Base-by-base conservation (phyloP, 2,113 vertebrate genomes). In the Oriolus oriolus region DNA sequence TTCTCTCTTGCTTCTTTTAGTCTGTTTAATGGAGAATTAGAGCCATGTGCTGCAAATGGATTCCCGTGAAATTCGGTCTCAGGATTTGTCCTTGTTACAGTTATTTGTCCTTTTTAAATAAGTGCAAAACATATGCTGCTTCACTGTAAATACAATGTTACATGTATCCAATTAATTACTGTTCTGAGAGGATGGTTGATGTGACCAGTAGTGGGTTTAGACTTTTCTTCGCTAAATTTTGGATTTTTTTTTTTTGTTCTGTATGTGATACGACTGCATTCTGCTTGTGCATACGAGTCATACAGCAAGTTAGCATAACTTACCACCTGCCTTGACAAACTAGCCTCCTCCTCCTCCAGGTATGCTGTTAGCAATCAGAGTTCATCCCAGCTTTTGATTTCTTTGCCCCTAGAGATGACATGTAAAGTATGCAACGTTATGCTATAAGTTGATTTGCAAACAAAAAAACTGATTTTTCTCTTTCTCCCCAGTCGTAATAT, bases 51-150 rank as follows among this genome's bases (percentile, higher is more conserved):
- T 94, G 76, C 60, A 68, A 30, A 89, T 89, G 86, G 53, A 76
- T 93, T 96, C 65, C 41, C 71, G 14, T 84, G 83, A 69, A 95
- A 93, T 87, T 90, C 83, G 39, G 90, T 94, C 30, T 94, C 80
- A 92, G 73, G 60, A 87, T 92, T 81, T 96, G 90, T 63, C 90
- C 79, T 91, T 50, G 18, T 95, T 76, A 50, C 20, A 49, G 45
- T 85, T 87, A 63, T 39, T 93, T 80, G 57, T 31, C 52, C 27
- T 54, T 60, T 86, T 54, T 28, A 37, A 89, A 89, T 21, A 52
- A 86, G 23, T 78, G 9, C 9, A 41, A 78, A 78, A 47, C 17
- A 1, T 77, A 7, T 81, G 39, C 47, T 75, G 41, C 52, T 84
- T 47, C 52, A 41, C 18, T 60, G 19, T 49, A 56, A 84, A 66